Evolutionary conservation across 35 echinoderm and acorn worm genomes (phyloP).

Genomic region (Chiridota heheva): DNA sequence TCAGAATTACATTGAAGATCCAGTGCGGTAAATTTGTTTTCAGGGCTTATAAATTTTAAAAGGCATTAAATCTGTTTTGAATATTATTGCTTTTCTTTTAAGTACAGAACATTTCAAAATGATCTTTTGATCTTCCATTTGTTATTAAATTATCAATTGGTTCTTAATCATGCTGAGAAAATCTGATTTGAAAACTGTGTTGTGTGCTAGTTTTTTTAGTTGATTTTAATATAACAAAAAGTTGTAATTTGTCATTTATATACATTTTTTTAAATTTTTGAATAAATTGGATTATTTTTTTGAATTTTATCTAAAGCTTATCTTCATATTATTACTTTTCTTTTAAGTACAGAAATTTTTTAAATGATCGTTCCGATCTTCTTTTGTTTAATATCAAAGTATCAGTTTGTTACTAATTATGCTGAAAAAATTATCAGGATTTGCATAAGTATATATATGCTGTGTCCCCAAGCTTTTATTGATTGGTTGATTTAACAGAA

Average conservation of each 20-base stretch:
- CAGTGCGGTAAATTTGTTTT: conserved; percentile 59
- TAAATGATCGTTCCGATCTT: neutral
- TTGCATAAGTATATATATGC: no score
- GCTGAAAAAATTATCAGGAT: neutral
- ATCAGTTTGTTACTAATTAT: neutral
- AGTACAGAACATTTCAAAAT: neutral
- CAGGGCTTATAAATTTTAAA: neutral
- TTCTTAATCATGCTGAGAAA: neutral
- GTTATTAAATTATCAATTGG: neutral
- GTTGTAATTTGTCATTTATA: no score
- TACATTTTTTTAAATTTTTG: no score
- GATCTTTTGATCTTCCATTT: neutral
- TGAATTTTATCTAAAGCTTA: neutral
- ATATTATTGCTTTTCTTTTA: neutral
- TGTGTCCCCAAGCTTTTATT: no score
- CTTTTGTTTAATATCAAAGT: neutral
- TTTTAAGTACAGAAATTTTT: neutral
- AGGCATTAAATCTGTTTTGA: neutral
- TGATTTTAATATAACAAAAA: no score
- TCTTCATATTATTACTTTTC: neutral
- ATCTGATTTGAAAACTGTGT: no score
- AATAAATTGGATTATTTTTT: neutral
- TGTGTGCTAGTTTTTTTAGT: no score
- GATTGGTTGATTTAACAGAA: no score
- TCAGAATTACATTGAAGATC: conserved; percentile 73